Evolutionary conservation across 64 coral and sea anemone species (phyloP), one percentile per base, ranked within the genome.

Genomic region (Montipora cactus): DNA sequence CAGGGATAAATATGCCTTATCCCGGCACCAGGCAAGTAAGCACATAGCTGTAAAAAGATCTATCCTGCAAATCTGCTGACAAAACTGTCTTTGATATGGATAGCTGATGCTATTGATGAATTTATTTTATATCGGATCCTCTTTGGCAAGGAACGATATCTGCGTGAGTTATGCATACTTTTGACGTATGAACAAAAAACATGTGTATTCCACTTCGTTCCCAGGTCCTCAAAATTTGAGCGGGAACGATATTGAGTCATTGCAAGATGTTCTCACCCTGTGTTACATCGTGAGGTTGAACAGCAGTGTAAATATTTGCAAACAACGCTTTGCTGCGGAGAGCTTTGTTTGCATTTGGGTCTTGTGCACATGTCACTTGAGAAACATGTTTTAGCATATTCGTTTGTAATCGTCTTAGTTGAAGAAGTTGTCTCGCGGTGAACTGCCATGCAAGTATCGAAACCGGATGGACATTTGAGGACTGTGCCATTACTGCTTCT

Each of bases 371-470:
- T 0, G 10, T 25, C 14, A 15, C 4, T 7, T 9, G 8, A 19
- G 37, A 83, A 83, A 67, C 81, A 83, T 15, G 81, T 67, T 59
- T 83, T 83, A 20, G 81, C 81, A 37, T 47, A 83, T 61, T 83
- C 58, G 15, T 83, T 22, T 0, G 37, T 14, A 7, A 8, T 48
- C 5, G 8, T 83, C 28, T 59, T 59, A 19, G 46, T 4, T 9
- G 1, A 20, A 22, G 18, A 15, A 13, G 4, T 67, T 83, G 1
- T 7, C 6, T 6, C 16, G 22, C 79, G 52, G 22, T 61, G 79
- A 2, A 81, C 79, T 37, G 52, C 23, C 79, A 81, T 81, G 11
- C 79, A 81, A 55, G 21, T 13, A 53, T 81, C 9, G 1, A 62
- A 10, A 11, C 13, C 5, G 18, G 53, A 3, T 22, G 5, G 19